These are phyloP conservation scores for Mixornis gularis DNA, from an alignment of 2,113 vertebrate genomes.

Conservation along the genomic window DNA sequence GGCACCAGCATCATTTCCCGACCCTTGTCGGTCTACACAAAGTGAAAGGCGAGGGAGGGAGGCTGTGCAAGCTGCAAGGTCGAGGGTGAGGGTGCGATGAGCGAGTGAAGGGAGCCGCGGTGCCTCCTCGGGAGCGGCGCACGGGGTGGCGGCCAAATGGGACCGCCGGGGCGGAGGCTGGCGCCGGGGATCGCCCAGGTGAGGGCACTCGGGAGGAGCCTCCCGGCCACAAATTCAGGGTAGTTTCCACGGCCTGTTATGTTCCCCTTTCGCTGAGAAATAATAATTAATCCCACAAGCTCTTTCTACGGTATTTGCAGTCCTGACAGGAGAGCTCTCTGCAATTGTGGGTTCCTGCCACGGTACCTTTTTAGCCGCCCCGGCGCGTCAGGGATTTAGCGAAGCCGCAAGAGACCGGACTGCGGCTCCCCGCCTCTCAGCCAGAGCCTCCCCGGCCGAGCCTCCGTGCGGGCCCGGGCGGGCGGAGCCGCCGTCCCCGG, in stretches of 20 bases:
- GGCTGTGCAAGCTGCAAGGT: not conserved
- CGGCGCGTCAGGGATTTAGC: not conserved
- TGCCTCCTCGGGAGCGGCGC: not conserved
- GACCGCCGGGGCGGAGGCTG: not conserved
- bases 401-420: not conserved
- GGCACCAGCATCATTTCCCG: not conserved
- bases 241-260: not conserved
- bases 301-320: not conserved
- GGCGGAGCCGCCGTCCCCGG: not conserved
- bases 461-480: not conserved
- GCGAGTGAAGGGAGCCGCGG: not conserved
- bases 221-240: not conserved
- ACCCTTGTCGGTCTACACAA: not conserved
- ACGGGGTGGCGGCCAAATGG: not conserved
- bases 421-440: not conserved
- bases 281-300: not conserved
- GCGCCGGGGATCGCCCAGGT: not conserved
- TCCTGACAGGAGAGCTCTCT: not conserved
- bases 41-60: not conserved
- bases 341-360: not conserved
- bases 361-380: not conserved
- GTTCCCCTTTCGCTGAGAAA: not conserved
- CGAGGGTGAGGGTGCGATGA: not conserved
- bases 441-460: not conserved
- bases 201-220: not conserved